A percentile compares a stretch with the other conserved stretches of the same genome.
phyloP scores from a whole-genome alignment of 2,888 invertebrate genomes.

The Conus canariensis region DNA sequence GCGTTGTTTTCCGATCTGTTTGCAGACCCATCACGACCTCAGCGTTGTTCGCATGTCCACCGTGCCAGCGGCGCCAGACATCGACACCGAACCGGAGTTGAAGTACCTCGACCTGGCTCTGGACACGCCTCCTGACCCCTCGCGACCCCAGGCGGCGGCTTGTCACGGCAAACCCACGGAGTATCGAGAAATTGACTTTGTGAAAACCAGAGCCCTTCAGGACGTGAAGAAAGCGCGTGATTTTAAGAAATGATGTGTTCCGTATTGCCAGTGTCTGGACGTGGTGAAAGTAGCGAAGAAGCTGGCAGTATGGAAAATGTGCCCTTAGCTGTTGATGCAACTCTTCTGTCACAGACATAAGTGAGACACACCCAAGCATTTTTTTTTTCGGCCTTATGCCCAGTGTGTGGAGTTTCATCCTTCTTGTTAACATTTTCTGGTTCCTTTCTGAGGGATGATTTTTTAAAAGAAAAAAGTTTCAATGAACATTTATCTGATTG shows the following conservation, averaged over 20 bases:
- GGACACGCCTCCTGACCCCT: conserved; percentile 79
- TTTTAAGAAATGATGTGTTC: conserved; percentile 23
- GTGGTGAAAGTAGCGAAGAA: too few species aligned
- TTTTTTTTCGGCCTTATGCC: too few species aligned
- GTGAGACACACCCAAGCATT: too few species aligned
- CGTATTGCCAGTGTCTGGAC: neutral
- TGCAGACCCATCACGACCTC: conserved; percentile 49
- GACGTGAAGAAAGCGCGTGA: conserved; percentile 78
- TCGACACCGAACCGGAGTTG: conserved; percentile 78
- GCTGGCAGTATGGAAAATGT: too few species aligned
- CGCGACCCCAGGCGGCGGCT: conserved; percentile 45
- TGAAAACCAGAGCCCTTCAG: conserved; percentile 95
- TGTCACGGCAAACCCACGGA: conserved; percentile 81
- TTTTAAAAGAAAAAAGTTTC: too few species aligned
- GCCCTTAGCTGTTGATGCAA: too few species aligned
- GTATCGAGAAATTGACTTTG: conserved; percentile 95
- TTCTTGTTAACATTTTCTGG: too few species aligned
- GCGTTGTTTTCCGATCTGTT: neutral
- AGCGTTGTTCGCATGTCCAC: conserved; percentile 49
- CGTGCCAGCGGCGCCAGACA: conserved; percentile 58
- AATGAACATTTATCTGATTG: too few species aligned
- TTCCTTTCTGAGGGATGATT: too few species aligned
- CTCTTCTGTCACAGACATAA: too few species aligned
- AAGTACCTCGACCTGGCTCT: conserved; percentile 94
- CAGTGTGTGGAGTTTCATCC: too few species aligned